Evolutionary conservation across 1,140 invertebrate genomes (phyloP), one percentile per base, ranked within the genome.

Genomic region (Triops cancriformis): DNA sequence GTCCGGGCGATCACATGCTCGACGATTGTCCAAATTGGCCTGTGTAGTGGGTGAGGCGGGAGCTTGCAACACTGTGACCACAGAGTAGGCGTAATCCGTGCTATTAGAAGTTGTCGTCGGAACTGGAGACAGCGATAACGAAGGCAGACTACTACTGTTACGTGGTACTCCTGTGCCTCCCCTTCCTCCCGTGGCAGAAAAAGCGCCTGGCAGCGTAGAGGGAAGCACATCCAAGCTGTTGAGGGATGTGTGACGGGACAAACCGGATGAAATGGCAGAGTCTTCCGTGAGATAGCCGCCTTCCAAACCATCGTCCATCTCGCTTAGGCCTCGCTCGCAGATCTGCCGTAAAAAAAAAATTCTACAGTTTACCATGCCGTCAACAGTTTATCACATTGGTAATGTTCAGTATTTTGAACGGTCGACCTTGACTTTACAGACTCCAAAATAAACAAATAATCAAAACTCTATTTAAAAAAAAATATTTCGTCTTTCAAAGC

Each of bases 201-300:
- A 64, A 64, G 51, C 51, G 51, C 1, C 18, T 64, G 51, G 51
- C 51, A 64, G 51, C 14, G 51, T 23, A 64, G 51, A 64, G 51
- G 51, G 51, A n/a, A 64, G 51, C 18, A 64, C 51, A 64, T 73
- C 41, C 23, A 78, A 43, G 43, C 77, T 78, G 72, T 78, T 73
- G 72, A 42, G 41, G 41, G 77, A 78, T 31, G 77, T 27, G 72
- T 78, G 77, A 12, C 73, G 77, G 37, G 77, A 78, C 42, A 78
- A 73, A 45, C 74, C 77, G 14, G 77, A 78, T 23, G 77, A 78
- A 45, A 78, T 78, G 73, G 77, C 77, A 11, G 77, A 78, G 73
- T 78, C 77, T 74, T 78, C 77, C 14, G 77, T 78, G 28, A 73
- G 72, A 43, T 74, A 78, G 23, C 72, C 77, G 73, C 43, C 77